Conservation (phyloP, 2,113 vertebrate genomes). For the Burhinus oedicnemus region DNA sequence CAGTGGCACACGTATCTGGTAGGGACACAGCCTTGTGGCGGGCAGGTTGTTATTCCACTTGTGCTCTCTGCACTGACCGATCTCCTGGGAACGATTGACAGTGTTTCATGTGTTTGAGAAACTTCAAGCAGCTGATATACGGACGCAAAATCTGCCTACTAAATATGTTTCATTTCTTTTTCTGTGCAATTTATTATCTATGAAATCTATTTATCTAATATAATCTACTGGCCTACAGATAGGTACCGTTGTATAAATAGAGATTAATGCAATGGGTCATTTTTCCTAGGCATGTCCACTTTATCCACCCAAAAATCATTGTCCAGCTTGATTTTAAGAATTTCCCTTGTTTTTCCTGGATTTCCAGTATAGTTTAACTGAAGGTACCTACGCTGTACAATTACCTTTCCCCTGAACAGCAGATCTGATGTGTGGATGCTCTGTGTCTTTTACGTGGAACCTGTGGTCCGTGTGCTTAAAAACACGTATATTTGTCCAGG, state of each 20-base stretch:
- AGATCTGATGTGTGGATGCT: not conserved
- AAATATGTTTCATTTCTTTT: not conserved
- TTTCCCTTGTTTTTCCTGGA: not conserved
- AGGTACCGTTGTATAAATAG: not conserved
- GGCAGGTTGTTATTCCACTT: not conserved
- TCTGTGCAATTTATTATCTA: not conserved
- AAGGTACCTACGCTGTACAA: not conserved
- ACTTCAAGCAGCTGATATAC: not conserved
- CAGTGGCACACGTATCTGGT: not conserved
- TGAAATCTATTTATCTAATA: not conserved
- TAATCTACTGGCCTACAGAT: not conserved
- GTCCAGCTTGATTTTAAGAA: not conserved
- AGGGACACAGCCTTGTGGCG: not conserved
- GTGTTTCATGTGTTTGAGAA: not conserved
- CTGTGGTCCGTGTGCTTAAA: not conserved
- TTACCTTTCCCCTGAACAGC: not conserved
- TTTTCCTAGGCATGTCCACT: not conserved
- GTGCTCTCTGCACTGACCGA: not conserved
- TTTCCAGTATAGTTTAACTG: not conserved
- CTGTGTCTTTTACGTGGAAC: not conserved
- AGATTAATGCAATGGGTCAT: not conserved
- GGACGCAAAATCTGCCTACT: not conserved
- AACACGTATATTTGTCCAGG: not conserved
- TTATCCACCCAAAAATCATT: not conserved
- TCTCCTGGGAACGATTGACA: not conserved